Percentiles rank a stretch among this genome's conserved stretches.
phyloP scores from a whole-genome alignment of 2,888 invertebrate species.

The Mythimna loreyi region DNA sequence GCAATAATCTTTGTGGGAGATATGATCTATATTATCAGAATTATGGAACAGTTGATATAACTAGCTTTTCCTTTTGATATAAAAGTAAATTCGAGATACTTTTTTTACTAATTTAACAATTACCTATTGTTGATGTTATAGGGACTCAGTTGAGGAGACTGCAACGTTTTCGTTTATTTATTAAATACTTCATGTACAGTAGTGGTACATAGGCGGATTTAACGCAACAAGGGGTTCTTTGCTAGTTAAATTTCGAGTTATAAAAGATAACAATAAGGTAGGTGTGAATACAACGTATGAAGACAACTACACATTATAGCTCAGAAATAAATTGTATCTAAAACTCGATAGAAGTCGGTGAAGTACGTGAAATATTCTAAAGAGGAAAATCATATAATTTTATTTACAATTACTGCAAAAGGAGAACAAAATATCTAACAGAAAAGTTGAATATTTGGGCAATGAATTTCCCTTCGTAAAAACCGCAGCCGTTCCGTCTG shows the following conservation, averaged over 20 bases:
- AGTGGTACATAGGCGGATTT: too few species aligned
- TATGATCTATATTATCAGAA: conserved; percentile 14
- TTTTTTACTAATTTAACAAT: conserved; percentile 19
- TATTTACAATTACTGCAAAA: neutral
- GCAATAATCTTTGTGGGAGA: conserved; percentile 12
- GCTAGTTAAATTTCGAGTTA: too few species aligned
- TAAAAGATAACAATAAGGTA: too few species aligned
- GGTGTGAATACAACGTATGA: too few species aligned
- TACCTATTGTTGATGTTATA: neutral
- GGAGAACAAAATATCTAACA: neutral
- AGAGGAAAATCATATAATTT: neutral
- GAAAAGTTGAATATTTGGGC: conserved; percentile 46
- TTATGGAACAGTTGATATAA: neutral
- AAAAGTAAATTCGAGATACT: conserved; percentile 8
- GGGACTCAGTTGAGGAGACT: neutral
- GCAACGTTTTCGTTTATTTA: too few species aligned
- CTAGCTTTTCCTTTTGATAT: conserved; percentile 9
- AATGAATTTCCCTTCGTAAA: conserved; percentile 21
- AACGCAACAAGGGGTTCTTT: too few species aligned
- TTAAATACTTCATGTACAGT: too few species aligned
- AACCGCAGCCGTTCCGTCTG: conserved; percentile 23
- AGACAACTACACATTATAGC: too few species aligned
- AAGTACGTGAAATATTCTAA: neutral
- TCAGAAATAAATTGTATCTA: neutral
- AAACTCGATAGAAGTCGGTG: conserved; percentile 1